Percentiles rank a stretch among this genome's conserved stretches.
phyloP scores from a whole-genome alignment of 2,888 invertebrate species.

The Aradus depressus region DNA sequence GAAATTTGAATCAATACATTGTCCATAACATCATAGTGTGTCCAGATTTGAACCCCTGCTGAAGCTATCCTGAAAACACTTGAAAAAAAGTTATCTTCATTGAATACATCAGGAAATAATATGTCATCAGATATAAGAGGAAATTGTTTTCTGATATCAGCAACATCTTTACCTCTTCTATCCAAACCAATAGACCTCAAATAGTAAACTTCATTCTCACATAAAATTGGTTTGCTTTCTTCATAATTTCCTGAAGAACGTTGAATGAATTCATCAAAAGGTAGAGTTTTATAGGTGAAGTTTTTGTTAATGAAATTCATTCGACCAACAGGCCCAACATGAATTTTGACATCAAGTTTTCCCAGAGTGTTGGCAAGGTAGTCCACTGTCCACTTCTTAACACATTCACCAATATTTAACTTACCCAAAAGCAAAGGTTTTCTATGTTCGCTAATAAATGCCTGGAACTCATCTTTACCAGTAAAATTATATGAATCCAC shows the following conservation, averaged over 20 bases:
- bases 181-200: constrained; percentile 40
- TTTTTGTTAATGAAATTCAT: constrained; percentile 44
- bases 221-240: constrained; percentile 29
- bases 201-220: constrained; percentile 33
- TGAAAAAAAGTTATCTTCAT: constrained; percentile 39
- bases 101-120: constrained; percentile 38
- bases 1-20: constrained; percentile 42
- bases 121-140: constrained; percentile 40
- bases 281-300: constrained; percentile 41
- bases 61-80: constrained; percentile 44
- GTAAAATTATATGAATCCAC: constrained; percentile 18
- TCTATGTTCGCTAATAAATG: constrained; percentile 20
- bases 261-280: constrained; percentile 38
- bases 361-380: constrained; percentile 38
- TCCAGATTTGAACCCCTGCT: constrained; percentile 42
- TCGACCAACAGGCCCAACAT: constrained; percentile 38
- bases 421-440: constrained; percentile 38
- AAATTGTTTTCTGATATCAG: constrained; percentile 40
- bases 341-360: constrained; percentile 39
- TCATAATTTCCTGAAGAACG: constrained; percentile 34
- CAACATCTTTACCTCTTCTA: constrained; percentile 40
- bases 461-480: constrained; percentile 19
- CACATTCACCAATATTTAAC: constrained; percentile 39
- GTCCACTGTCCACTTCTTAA: constrained; percentile 39
- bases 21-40: constrained; percentile 48